A percentile compares a stretch with the other conserved stretches of the same genome.
These are phyloP conservation scores for Tribolium freemani DNA, from an alignment of 2,888 invertebrate species.

Conservation along the genomic window DNA sequence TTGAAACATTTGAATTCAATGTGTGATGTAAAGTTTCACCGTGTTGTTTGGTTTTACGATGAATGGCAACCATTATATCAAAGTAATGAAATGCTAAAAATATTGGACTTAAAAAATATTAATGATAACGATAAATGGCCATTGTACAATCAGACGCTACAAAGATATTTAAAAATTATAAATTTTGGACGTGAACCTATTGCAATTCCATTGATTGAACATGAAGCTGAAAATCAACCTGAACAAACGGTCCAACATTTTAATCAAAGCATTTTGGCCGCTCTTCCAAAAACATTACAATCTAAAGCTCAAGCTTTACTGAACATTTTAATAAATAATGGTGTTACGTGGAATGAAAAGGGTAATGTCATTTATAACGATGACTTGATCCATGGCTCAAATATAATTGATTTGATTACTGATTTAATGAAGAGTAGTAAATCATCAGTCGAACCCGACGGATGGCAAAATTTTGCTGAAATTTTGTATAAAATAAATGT, in stretches of 20 bases:
- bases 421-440: background rate
- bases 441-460: background rate
- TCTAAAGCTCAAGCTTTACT: background rate
- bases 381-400: background rate
- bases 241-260: too few species aligned
- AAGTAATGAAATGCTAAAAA: slow-evolving; percentile 50
- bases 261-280: background rate
- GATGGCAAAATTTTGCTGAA: too few species aligned
- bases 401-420: background rate
- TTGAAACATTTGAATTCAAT: too few species aligned
- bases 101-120: slow-evolving; percentile 40
- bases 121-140: slow-evolving; percentile 3
- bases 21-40: too few species aligned
- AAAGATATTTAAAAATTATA: slow-evolving; percentile 6
- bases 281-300: background rate
- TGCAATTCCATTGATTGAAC: background rate
- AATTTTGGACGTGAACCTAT: background rate
- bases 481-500: too few species aligned
- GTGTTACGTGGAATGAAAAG: background rate
- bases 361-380: background rate
- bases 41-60: too few species aligned
- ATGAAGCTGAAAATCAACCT: background rate
- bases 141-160: background rate
- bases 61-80: too few species aligned
- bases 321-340: background rate